These are phyloP conservation scores for Equus przewalskii DNA, from an alignment of 2,113 vertebrate species.

Conservation along the genomic window DNA sequence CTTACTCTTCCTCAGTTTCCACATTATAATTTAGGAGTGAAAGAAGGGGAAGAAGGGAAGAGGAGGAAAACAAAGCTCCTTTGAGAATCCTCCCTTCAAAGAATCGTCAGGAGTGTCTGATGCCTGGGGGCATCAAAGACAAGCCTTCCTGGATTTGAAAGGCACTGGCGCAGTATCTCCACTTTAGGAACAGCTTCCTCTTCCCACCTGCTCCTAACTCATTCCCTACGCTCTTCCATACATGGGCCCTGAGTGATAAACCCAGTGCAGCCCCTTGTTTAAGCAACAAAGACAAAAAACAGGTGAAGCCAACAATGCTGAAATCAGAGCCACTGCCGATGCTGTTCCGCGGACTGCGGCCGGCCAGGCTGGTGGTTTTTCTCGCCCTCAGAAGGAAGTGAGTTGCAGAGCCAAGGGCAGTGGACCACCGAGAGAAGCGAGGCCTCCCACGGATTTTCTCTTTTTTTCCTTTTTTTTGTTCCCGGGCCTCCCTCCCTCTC, in stretches of 20 bases:
- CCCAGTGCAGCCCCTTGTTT: conserved; percentile 58
- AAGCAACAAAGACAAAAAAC: neutral
- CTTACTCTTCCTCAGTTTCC: neutral
- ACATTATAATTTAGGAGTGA: neutral
- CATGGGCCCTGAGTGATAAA: neutral
- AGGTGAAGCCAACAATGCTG: neutral
- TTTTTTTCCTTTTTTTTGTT: neutral
- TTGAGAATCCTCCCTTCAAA: neutral
- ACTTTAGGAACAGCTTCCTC: conserved; percentile 5
- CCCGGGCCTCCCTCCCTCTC: neutral
- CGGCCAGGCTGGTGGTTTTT: neutral
- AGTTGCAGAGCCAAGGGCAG: conserved; percentile 42
- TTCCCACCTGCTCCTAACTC: fast-evolving
- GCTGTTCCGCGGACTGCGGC: neutral
- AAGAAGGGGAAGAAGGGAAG: no score
- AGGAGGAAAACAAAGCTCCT: neutral
- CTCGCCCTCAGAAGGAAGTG: neutral
- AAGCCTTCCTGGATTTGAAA: neutral
- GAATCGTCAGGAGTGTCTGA: neutral
- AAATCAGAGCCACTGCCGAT: neutral
- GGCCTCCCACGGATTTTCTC: conserved; percentile 42
- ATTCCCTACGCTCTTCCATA: neutral
- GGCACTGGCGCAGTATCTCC: fast-evolving
- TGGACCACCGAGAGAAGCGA: conserved; percentile 62
- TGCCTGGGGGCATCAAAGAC: no score